Evolutionary conservation across 2,113 vertebrate species (phyloP).

Genomic region (Tychaedon coryphoeus): DNA sequence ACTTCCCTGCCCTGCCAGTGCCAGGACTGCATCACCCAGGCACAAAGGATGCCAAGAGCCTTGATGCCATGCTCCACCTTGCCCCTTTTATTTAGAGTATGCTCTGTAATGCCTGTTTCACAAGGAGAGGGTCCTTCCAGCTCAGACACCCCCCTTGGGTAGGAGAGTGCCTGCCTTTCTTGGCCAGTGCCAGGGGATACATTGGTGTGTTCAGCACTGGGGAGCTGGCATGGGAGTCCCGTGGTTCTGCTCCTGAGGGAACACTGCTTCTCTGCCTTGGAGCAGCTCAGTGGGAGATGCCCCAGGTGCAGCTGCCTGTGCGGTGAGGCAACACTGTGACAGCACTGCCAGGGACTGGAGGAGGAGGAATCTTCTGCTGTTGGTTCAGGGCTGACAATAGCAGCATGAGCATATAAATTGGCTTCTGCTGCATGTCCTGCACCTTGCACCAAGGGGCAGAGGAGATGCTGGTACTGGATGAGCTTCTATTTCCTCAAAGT

Average conservation of each 20-base stretch:
- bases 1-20: neutral
- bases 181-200: neutral
- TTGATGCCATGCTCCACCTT: neutral
- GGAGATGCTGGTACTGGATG: neutral
- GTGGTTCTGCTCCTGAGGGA: neutral
- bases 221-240: neutral
- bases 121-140: neutral
- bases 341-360: neutral
- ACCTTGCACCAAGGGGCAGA: accelerated
- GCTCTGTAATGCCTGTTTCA: neutral
- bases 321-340: neutral
- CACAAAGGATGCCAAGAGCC: neutral
- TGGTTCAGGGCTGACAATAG: neutral
- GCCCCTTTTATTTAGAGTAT: neutral
- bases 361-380: slow-evolving; percentile 7
- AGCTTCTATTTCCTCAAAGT: neutral
- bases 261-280: neutral
- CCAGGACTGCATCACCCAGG: neutral
- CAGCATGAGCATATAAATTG: neutral
- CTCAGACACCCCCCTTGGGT: neutral
- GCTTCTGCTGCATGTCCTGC: accelerated
- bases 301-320: neutral
- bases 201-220: neutral
- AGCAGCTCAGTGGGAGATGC: neutral
- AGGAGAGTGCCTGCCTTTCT: neutral